phyloP scores from a whole-genome alignment of 2,888 invertebrate species.

The Teinopalpus imperialis region DNA sequence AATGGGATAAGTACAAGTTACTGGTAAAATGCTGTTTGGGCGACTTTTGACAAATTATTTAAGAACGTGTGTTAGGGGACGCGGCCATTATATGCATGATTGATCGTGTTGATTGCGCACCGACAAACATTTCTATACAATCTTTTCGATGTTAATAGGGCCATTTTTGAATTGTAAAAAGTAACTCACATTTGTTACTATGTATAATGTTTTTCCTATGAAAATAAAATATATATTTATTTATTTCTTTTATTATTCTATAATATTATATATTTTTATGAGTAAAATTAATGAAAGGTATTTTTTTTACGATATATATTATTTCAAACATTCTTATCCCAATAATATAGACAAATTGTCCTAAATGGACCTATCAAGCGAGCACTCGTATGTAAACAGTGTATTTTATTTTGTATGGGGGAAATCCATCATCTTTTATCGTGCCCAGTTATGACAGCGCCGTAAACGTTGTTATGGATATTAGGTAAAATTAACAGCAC shows the following conservation, averaged over 20 bases:
- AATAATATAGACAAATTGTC: no score
- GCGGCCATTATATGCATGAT: conserved; percentile 72
- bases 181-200: no score
- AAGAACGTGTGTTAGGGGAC: conserved; percentile 76
- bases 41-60: conserved; percentile 80
- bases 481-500: conserved; percentile 76
- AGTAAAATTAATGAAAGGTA: no score
- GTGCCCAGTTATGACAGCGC: conserved; percentile 65
- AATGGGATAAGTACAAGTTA: conserved; percentile 49
- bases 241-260: no score
- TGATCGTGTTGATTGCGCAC: conserved; percentile 66
- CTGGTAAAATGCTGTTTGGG: conserved; percentile 49
- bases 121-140: conserved; percentile 62
- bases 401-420: conserved; percentile 61
- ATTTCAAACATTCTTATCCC: no score
- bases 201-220: no score
- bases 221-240: no score
- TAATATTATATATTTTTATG: no score
- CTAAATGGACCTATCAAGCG: conserved; percentile 37
- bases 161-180: no score
- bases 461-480: conserved; percentile 71
- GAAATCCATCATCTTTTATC: conserved; percentile 76
- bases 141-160: conserved; percentile 40
- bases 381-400: conserved; percentile 33
- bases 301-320: no score